Percentiles rank a stretch among this genome's conserved stretches.
These are phyloP conservation scores for Pseudoips prasinana DNA, from an alignment of 2,888 invertebrate species.

Conservation along the genomic window DNA sequence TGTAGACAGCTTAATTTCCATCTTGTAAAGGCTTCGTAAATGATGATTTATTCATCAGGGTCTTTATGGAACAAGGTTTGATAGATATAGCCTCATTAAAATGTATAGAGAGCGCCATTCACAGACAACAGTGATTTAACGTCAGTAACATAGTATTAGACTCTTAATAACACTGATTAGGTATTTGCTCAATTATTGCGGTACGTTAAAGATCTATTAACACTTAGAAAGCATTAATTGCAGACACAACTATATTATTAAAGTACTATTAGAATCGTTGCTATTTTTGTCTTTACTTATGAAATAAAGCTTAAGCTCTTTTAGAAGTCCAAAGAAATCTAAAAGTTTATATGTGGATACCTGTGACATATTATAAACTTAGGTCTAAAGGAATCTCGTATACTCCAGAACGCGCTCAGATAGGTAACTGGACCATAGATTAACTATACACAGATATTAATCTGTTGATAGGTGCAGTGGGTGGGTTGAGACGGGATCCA, in stretches of 20 bases:
- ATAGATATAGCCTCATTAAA: conserved; percentile 30
- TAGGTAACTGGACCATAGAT: too few relatives aligned
- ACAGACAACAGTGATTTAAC: conserved; percentile 17
- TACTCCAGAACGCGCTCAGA: too few relatives aligned
- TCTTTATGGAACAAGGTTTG: conserved; percentile 16
- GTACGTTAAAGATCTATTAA: conserved; percentile 10
- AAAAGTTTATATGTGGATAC: conserved; percentile 13
- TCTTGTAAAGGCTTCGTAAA: conserved; percentile 19
- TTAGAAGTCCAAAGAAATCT: conserved; percentile 36
- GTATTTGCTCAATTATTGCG: conserved; percentile 12
- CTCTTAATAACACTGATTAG: conserved; percentile 15
- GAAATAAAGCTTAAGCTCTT: conserved; percentile 15
- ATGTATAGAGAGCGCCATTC: conserved; percentile 23
- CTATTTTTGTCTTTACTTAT: too few relatives aligned
- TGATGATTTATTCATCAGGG: conserved; percentile 28
- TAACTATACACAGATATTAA: too few relatives aligned
- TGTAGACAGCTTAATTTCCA: conserved; percentile 8
- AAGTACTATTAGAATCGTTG: too few relatives aligned
- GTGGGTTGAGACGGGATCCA: too few relatives aligned
- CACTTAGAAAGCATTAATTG: conserved; percentile 20
- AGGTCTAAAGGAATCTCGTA: not conserved
- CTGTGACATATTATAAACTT: not conserved
- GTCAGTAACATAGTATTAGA: conserved; percentile 19
- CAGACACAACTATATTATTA: conserved; percentile 3
- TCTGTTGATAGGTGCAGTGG: too few relatives aligned